These are phyloP conservation scores for Leptinotarsa lineolata DNA, from an alignment of 1,140 invertebrate species.

Conservation along the genomic window DNA sequence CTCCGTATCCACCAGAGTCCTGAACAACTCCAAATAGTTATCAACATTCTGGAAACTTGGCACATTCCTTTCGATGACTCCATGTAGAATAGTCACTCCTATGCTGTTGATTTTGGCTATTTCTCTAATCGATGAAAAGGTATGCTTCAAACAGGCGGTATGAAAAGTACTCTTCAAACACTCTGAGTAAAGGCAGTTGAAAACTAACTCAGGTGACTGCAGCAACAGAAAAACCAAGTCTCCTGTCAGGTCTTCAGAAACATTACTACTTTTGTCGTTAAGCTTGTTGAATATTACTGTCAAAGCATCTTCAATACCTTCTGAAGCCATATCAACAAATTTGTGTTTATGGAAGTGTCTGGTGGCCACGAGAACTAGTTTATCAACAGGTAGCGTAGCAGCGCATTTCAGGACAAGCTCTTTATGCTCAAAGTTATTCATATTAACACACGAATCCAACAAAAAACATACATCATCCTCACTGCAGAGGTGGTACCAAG, in stretches of 20 bases:
- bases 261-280: constrained; percentile 33
- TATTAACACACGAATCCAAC: constrained; percentile 32
- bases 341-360: constrained; percentile 44
- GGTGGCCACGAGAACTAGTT: constrained; percentile 38
- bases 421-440: constrained; percentile 34
- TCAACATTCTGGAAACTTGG: constrained; percentile 36
- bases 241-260: constrained; percentile 35
- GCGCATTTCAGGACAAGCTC: constrained; percentile 48
- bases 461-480: constrained; percentile 41
- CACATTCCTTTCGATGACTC: constrained; percentile 34
- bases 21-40: constrained; percentile 42
- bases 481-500: constrained; percentile 46
- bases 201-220: constrained; percentile 42
- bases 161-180: constrained; percentile 46
- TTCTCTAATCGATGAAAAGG: constrained; percentile 37
- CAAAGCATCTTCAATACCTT: constrained; percentile 33
- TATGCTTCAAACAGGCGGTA: constrained; percentile 33
- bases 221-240: constrained; percentile 46
- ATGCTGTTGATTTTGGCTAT: constrained; percentile 43
- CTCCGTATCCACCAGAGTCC: constrained; percentile 32
- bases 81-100: constrained; percentile 36
- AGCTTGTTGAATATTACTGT: constrained; percentile 45
- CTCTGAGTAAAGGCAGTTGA: constrained; percentile 39
- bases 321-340: constrained; percentile 35
- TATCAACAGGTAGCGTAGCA: constrained; percentile 33